These are phyloP conservation scores for Drosophila barbarae DNA, from an alignment of 2,888 invertebrate species.

Conservation along the genomic window DNA sequence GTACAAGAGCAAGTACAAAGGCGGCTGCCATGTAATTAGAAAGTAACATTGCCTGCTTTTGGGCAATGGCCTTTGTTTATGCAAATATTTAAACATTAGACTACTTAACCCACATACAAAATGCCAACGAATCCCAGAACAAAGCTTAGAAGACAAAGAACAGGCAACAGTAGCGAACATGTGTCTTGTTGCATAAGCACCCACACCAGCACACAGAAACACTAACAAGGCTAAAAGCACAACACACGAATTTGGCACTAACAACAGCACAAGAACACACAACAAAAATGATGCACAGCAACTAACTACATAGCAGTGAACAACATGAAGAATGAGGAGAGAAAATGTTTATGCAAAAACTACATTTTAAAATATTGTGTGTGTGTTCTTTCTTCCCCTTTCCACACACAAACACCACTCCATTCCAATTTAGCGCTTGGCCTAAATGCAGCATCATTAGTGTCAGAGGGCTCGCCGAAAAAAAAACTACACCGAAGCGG, in stretches of 20 bases:
- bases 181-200: constrained; percentile 47
- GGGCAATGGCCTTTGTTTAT: constrained; percentile 60
- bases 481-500: constrained; percentile 17
- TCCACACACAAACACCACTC: constrained; percentile 27
- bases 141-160: constrained; percentile 26
- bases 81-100: constrained; percentile 61
- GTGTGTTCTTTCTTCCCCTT: constrained; percentile 53
- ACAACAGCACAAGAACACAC: constrained; percentile 22
- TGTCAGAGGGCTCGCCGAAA: constrained; percentile 43
- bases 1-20: constrained; percentile 16
- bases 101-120: constrained; percentile 65
- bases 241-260: constrained; percentile 33
- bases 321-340: constrained; percentile 3
- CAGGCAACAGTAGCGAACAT: constrained; percentile 8
- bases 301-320: constrained; percentile 10
- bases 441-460: constrained; percentile 73
- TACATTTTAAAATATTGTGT: constrained; percentile 58
- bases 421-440: constrained; percentile 66
- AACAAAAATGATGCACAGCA: constrained; percentile 19
- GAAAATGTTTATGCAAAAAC: constrained; percentile 37
- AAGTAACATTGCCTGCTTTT: constrained; percentile 55
- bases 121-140: constrained; percentile 11
- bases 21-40: constrained; percentile 57
- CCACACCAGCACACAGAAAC: constrained; percentile 8
- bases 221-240: constrained; percentile 31